A percentile compares a stretch with the other conserved stretches of the same genome.
Evolutionary conservation across 1,140 invertebrate genomes (phyloP).

Genomic region (Rhagoletis pomonella): DNA sequence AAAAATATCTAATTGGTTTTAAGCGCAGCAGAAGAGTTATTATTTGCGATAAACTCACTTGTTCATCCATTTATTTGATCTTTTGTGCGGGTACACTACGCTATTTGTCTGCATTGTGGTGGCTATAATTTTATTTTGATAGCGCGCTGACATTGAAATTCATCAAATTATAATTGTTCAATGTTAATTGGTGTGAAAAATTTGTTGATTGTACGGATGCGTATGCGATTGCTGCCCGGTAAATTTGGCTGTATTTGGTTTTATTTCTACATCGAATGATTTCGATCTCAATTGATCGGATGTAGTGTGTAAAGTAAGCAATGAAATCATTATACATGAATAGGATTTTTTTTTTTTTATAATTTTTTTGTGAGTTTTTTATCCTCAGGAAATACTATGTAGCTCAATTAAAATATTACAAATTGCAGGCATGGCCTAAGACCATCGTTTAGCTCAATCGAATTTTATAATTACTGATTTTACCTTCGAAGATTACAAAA

Average conservation of each 20-base stretch:
- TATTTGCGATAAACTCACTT: background rate
- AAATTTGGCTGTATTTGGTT: background rate
- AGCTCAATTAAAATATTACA: too few relatives aligned
- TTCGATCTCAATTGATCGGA: background rate
- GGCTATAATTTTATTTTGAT: background rate
- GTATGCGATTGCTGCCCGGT: background rate
- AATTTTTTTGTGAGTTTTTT: too few relatives aligned
- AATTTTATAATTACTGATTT: too few relatives aligned
- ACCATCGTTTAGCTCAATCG: too few relatives aligned
- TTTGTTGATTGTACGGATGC: background rate
- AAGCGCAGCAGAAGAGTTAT: background rate
- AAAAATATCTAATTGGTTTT: too few relatives aligned
- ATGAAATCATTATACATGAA: too few relatives aligned
- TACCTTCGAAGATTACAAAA: too few relatives aligned
- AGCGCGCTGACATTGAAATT: slow-evolving; percentile 18
- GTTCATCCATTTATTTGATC: background rate
- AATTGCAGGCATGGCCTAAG: too few relatives aligned
- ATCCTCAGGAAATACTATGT: too few relatives aligned
- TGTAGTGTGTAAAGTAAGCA: background rate
- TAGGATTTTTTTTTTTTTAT: too few relatives aligned
- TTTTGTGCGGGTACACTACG: background rate
- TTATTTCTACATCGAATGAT: background rate
- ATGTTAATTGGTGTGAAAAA: background rate
- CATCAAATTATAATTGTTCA: slow-evolving; percentile 22
- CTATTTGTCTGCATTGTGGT: background rate